Evolutionary conservation across 2,888 invertebrate species (phyloP).

Genomic region (Labia minor): DNA sequence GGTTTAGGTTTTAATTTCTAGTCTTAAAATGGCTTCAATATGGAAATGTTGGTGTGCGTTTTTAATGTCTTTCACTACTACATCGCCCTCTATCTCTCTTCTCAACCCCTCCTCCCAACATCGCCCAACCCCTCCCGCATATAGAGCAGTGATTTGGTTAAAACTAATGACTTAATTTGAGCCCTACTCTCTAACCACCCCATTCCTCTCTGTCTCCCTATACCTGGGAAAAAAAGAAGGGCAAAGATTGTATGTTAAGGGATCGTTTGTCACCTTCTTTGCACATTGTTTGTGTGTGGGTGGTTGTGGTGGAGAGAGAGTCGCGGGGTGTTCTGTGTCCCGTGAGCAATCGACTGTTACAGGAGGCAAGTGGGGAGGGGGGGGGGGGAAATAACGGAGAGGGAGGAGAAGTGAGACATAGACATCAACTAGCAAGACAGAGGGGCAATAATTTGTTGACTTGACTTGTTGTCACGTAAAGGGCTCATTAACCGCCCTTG

Average conservation of each 20-base stretch:
- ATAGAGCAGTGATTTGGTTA: neutral
- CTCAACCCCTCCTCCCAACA: too few relatives aligned
- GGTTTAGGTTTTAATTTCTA: neutral
- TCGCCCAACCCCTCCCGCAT: neutral
- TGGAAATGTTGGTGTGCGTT: neutral
- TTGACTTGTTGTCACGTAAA: constrained; percentile 13
- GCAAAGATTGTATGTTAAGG: constrained; percentile 8
- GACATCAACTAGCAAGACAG: neutral
- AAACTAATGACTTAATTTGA: constrained; percentile 7
- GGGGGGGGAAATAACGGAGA: too few relatives aligned
- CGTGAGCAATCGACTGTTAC: neutral
- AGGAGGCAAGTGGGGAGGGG: too few relatives aligned
- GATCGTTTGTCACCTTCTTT: constrained; percentile 13
- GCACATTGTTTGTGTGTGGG: neutral
- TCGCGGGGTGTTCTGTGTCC: neutral
- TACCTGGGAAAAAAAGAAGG: neutral
- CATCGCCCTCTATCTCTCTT: too few relatives aligned
- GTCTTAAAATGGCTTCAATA: neutral
- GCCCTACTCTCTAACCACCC: neutral
- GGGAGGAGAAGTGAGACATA: neutral
- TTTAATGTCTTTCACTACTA: too few relatives aligned
- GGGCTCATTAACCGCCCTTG: neutral
- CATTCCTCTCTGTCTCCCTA: too few relatives aligned
- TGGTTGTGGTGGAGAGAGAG: neutral
- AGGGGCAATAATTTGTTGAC: constrained; percentile 13